phyloP scores from a whole-genome alignment of 1,140 invertebrate genomes.

The Pygmarrhopalites habei region DNA sequence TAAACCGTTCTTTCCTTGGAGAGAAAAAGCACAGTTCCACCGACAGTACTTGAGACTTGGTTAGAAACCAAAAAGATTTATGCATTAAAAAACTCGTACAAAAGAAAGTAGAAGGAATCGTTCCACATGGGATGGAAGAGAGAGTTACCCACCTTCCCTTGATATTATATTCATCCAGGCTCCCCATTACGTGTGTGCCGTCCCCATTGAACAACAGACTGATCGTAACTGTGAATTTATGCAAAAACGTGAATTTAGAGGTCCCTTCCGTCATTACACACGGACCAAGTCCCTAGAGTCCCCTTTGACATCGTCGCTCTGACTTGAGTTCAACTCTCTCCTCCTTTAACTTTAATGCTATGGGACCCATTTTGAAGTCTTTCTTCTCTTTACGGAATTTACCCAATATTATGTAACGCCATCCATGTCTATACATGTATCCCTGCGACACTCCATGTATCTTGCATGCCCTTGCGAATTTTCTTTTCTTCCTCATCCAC shows the following conservation, averaged over 20 bases:
- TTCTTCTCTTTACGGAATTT: slow-evolving; percentile 23
- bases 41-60: slow-evolving; percentile 16
- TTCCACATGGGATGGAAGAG: background rate
- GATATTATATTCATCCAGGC: slow-evolving; percentile 21
- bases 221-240: slow-evolving; percentile 31
- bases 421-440: too few species aligned
- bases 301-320: slow-evolving; percentile 28
- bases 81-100: slow-evolving; percentile 30
- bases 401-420: background rate
- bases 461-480: too few species aligned
- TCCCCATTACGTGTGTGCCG: slow-evolving; percentile 13
- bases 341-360: slow-evolving; percentile 26
- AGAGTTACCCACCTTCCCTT: background rate
- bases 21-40: slow-evolving; percentile 4
- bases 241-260: slow-evolving; percentile 33
- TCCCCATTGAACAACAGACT: slow-evolving; percentile 21
- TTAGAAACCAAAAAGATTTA: slow-evolving; percentile 31
- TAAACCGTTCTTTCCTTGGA: slow-evolving; percentile 7
- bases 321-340: slow-evolving; percentile 17
- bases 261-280: slow-evolving; percentile 29
- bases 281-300: slow-evolving; percentile 18
- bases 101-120: slow-evolving; percentile 24
- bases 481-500: too few species aligned
- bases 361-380: slow-evolving; percentile 22
- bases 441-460: too few species aligned